Evolutionary conservation across 2,888 invertebrate species (phyloP).

Genomic region (Cerastis rubricosa): DNA sequence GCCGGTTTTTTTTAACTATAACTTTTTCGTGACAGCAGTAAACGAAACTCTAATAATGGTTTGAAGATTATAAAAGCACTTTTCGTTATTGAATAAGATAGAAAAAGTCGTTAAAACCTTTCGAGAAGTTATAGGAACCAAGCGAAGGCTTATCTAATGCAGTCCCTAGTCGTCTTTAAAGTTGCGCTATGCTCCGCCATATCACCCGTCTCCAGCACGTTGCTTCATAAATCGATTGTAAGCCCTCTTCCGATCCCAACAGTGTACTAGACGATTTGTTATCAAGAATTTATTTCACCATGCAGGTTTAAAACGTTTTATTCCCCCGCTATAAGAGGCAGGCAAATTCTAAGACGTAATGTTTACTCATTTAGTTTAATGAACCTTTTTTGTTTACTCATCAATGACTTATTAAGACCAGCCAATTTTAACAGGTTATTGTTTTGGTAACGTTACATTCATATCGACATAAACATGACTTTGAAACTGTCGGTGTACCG

Average conservation of each 20-base stretch:
- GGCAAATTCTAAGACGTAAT: not conserved
- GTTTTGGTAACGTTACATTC: conserved; percentile 30
- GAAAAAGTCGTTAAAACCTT: conserved; percentile 6
- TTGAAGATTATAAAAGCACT: not conserved
- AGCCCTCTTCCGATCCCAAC: conserved; percentile 24
- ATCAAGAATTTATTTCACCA: conserved; percentile 22
- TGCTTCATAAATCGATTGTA: conserved; percentile 39
- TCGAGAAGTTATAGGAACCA: not conserved
- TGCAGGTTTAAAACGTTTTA: not conserved
- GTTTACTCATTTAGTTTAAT: not conserved
- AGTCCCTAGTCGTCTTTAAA: not conserved
- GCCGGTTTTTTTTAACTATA: no score
- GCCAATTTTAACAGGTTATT: conserved; percentile 1
- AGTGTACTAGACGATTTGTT: conserved; percentile 6
- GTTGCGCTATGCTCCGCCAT: conserved; percentile 16
- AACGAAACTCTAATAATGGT: conserved; percentile 5
- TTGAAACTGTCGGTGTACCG: conserved; percentile 11
- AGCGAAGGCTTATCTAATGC: conserved; percentile 25
- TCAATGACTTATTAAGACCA: conserved; percentile 1
- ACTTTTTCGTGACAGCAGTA: not conserved
- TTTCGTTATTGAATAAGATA: conserved; percentile 6
- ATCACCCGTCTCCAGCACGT: conserved; percentile 7
- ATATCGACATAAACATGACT: conserved; percentile 9
- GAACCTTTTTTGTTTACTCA: conserved; percentile 12
- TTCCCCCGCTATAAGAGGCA: not conserved